Percentiles rank a stretch among this genome's conserved stretches.
These are phyloP conservation scores for Sarcophaga bullata DNA, from an alignment of 1,140 invertebrate genomes.

Conservation along the genomic window DNA sequence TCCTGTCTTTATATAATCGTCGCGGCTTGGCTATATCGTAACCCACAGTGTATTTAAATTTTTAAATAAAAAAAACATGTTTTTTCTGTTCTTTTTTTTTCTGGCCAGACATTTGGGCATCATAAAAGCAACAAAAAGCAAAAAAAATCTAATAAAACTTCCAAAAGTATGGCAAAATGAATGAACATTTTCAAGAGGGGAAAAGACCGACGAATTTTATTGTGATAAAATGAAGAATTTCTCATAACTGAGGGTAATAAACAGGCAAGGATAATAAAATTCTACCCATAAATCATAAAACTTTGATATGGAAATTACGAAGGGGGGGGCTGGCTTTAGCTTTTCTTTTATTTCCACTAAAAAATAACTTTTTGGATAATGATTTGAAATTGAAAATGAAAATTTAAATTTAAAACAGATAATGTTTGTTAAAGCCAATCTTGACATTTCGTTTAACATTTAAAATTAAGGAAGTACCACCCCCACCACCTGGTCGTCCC, in stretches of 20 bases:
- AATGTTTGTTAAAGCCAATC: too few relatives aligned
- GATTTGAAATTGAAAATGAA: too few relatives aligned
- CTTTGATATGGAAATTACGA: too few relatives aligned
- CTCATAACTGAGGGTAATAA: neutral
- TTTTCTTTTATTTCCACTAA: too few relatives aligned
- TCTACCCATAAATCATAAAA: neutral
- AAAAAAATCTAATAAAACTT: slow-evolving; percentile 16
- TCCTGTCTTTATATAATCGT: neutral
- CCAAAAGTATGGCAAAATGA: neutral
- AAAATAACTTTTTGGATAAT: too few relatives aligned
- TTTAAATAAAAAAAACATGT: neutral
- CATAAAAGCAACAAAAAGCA: neutral
- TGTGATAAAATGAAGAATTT: neutral
- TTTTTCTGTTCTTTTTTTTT: neutral
- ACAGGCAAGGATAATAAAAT: slow-evolving; percentile 4
- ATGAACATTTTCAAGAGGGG: neutral
- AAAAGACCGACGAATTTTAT: neutral
- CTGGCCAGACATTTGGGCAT: neutral
- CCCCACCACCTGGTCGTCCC: too few relatives aligned
- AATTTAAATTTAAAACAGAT: too few relatives aligned
- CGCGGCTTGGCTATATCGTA: neutral
- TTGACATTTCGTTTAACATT: too few relatives aligned
- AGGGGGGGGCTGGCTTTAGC: too few relatives aligned
- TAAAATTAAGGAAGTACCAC: too few relatives aligned
- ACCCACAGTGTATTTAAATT: neutral